Conservation (phyloP, 2,113 vertebrate species). For the Halcyon malimbica region DNA sequence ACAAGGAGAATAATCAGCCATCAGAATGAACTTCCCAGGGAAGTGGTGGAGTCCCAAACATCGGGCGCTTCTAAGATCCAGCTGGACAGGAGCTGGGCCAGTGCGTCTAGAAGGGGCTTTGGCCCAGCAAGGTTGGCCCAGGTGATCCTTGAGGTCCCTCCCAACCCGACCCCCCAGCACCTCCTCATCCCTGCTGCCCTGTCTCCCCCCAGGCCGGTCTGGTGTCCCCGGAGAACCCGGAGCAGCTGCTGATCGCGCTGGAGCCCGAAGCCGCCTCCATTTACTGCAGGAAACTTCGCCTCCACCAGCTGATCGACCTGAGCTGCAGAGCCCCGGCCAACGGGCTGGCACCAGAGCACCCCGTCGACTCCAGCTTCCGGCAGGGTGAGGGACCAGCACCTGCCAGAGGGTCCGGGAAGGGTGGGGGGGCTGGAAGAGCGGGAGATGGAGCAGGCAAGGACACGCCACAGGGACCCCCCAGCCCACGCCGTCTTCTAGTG, state of each 20-base stretch:
- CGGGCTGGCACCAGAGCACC: constrained; percentile 72
- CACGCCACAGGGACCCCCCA: background rate
- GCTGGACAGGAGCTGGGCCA: background rate
- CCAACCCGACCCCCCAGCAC: background rate
- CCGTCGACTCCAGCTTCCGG: constrained; percentile 90
- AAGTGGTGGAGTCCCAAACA: background rate
- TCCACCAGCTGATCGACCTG: constrained; percentile 92
- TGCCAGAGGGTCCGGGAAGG: background rate
- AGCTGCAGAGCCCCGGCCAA: constrained; percentile 78
- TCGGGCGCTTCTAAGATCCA: background rate
- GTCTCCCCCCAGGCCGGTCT: constrained; percentile 82
- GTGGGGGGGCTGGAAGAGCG: background rate
- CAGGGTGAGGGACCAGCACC: constrained; percentile 78
- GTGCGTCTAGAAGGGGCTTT: background rate
- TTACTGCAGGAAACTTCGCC: constrained; percentile 92
- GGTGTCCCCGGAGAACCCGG: constrained; percentile 83
- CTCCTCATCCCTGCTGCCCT: background rate
- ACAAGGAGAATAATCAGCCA: background rate
- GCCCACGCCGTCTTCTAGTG: fast-evolving
- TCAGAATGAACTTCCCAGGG: background rate
- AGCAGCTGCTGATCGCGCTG: constrained; percentile 92
- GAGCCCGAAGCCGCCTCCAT: constrained; percentile 95
- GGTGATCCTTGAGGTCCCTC: background rate
- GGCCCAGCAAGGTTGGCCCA: background rate
- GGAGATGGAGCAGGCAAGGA: background rate